phyloP scores from a whole-genome alignment of 2,888 invertebrate species.

The Halictus quadricinctus region DNA sequence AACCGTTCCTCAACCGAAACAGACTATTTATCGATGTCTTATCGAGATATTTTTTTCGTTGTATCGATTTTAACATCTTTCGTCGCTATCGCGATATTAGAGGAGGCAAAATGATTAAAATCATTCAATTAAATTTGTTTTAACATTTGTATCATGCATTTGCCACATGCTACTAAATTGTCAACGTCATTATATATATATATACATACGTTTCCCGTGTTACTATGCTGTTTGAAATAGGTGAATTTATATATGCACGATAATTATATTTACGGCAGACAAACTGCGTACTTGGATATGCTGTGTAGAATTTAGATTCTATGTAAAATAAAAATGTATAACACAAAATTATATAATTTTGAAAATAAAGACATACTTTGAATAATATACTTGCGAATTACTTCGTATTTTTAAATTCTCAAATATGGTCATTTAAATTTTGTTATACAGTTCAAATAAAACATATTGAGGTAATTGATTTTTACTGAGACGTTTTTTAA shows the following conservation, averaged over 20 bases:
- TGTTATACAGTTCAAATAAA: neutral
- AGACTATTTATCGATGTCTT: constrained; percentile 45
- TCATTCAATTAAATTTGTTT: constrained; percentile 18
- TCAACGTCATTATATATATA: neutral
- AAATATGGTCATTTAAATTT: neutral
- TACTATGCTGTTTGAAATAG: neutral
- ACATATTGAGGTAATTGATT: neutral
- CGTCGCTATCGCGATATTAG: neutral
- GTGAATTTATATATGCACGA: neutral
- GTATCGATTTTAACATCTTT: constrained; percentile 40
- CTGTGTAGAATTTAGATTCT: neutral
- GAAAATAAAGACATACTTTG: neutral
- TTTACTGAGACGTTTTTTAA: constrained; percentile 16
- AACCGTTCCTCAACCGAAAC: constrained; percentile 27
- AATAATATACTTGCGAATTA: neutral
- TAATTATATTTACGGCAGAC: neutral
- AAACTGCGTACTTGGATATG: neutral
- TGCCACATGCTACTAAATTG: neutral
- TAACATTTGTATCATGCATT: neutral
- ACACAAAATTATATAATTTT: neutral
- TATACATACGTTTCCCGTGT: too few species aligned
- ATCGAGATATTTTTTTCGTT: constrained; percentile 38
- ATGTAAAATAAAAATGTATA: neutral
- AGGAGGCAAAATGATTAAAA: neutral
- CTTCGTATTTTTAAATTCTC: neutral